Evolutionary conservation across 2,113 vertebrate species (phyloP).

Genomic region (Sarotherodon lohbergeri): DNA sequence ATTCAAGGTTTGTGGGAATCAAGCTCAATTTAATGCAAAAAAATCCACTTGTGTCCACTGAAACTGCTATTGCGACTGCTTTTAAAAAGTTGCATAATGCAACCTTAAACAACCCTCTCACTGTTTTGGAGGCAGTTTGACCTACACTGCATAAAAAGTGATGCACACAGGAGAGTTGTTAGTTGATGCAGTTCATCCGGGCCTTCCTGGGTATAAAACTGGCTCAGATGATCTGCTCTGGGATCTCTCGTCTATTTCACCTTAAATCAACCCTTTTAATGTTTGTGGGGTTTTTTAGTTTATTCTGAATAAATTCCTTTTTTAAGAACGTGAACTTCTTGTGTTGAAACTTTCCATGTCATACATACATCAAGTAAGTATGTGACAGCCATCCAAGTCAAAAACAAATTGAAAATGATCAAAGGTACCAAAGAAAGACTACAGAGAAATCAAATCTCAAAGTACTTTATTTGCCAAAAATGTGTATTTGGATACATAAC

Average conservation of each 20-base stretch:
- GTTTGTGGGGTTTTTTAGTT: fast-evolving
- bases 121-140: neutral
- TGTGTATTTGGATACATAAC: neutral
- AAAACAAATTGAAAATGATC: neutral
- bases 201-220: neutral
- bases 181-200: neutral
- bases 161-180: neutral
- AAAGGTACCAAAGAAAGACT: neutral
- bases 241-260: neutral
- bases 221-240: neutral
- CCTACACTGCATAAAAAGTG: neutral
- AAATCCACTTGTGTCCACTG: neutral
- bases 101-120: neutral
- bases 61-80: neutral
- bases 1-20: neutral
- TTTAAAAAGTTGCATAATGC: neutral
- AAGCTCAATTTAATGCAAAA: neutral
- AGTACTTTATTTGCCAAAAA: fast-evolving
- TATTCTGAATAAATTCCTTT: neutral
- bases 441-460: neutral
- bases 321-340: neutral
- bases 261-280: neutral
- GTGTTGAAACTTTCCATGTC: neutral
- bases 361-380: neutral
- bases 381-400: neutral